A percentile compares a stretch with the other conserved stretches of the same genome.
phyloP scores from a whole-genome alignment of 1,140 invertebrate species.

The Delia radicum region DNA sequence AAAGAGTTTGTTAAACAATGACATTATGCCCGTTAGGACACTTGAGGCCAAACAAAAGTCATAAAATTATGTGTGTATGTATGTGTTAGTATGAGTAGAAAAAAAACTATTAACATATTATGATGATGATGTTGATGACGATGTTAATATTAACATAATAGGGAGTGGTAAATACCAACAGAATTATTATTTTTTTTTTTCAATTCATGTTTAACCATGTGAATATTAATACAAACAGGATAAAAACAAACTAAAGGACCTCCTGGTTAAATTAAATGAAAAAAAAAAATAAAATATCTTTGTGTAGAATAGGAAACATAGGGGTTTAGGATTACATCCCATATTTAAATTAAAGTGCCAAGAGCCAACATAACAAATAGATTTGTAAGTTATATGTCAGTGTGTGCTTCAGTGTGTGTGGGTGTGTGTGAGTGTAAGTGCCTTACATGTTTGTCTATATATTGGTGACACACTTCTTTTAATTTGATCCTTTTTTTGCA shows the following conservation, averaged over 20 bases:
- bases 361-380: too few species aligned
- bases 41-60: background rate
- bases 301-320: too few species aligned
- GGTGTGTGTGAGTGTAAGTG: too few species aligned
- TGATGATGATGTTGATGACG: background rate
- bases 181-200: background rate
- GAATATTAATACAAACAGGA: background rate
- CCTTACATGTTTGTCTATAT: too few species aligned
- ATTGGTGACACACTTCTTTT: too few species aligned
- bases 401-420: too few species aligned
- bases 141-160: background rate
- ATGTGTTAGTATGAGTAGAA: background rate
- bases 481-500: too few species aligned
- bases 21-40: background rate
- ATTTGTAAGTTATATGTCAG: too few species aligned
- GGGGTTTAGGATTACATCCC: too few species aligned
- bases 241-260: background rate
- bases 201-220: background rate
- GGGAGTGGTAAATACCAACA: background rate
- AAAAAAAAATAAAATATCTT: too few species aligned
- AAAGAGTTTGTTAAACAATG: background rate
- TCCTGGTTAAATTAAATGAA: background rate
- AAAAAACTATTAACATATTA: background rate
- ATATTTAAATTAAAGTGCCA: too few species aligned
- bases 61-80: background rate